Percentiles rank a stretch among this genome's conserved stretches.
phyloP scores from a whole-genome alignment of 2,888 invertebrate genomes.

The Cyrtodaria siliqua region DNA sequence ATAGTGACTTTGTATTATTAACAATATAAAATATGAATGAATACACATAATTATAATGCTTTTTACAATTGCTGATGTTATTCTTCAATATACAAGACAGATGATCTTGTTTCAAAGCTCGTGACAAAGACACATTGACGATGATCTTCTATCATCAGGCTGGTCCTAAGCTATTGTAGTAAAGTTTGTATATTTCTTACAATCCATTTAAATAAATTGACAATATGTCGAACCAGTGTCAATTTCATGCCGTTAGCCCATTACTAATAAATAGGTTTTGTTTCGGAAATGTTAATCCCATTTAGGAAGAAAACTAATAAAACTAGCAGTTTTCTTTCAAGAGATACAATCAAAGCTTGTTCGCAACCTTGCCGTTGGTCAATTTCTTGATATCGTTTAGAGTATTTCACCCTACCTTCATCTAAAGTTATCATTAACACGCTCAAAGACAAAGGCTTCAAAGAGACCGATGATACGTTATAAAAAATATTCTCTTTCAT shows the following conservation, averaged over 20 bases:
- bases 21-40: no score
- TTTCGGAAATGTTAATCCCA: slow-evolving; percentile 9
- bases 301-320: slow-evolving; percentile 10
- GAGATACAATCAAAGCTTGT: slow-evolving; percentile 8
- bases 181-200: slow-evolving; percentile 19
- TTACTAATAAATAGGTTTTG: slow-evolving; percentile 24
- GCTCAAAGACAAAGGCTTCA: slow-evolving; percentile 27
- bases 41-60: no score
- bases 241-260: slow-evolving; percentile 33
- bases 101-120: no score
- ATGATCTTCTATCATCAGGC: no score
- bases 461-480: slow-evolving; percentile 1
- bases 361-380: slow-evolving; percentile 4
- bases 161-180: slow-evolving; percentile 14
- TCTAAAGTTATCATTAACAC: slow-evolving; percentile 6
- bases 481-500: slow-evolving; percentile 16
- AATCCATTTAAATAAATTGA: slow-evolving; percentile 30
- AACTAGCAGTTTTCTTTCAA: neutral
- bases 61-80: no score
- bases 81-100: no score
- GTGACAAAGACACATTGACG: no score
- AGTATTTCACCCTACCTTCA: neutral
- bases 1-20: no score
- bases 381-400: slow-evolving; percentile 5
- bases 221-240: slow-evolving; percentile 33